These are phyloP conservation scores for Acanthococcus lagerstroemiae DNA, from an alignment of 2,888 invertebrate species.

Conservation along the genomic window DNA sequence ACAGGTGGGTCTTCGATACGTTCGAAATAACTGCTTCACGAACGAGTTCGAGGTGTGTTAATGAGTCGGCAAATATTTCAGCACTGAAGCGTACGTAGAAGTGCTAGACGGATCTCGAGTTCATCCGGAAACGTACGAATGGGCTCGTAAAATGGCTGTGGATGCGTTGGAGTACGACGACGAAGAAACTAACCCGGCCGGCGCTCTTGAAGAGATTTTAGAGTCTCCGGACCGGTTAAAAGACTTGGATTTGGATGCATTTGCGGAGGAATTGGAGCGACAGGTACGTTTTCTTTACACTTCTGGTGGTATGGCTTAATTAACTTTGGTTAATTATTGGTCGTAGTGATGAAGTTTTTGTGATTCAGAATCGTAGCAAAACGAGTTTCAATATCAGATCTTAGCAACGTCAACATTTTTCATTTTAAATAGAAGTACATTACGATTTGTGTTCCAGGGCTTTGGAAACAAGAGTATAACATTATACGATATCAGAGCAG, in stretches of 20 bases:
- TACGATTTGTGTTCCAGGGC: too few relatives aligned
- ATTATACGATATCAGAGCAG: slow-evolving; percentile 90
- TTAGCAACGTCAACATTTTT: too few relatives aligned
- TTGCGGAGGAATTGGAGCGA: slow-evolving; percentile 90
- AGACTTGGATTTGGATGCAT: slow-evolving; percentile 95
- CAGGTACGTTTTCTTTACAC: slow-evolving; percentile 47
- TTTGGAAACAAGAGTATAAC: slow-evolving; percentile 87
- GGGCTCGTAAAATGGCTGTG: slow-evolving; percentile 99
- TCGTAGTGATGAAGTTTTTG: too few relatives aligned
- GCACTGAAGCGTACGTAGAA: slow-evolving; percentile 89
- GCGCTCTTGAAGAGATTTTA: slow-evolving; percentile 92
- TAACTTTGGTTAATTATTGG: background rate
- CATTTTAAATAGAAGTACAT: too few relatives aligned
- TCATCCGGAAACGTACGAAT: slow-evolving; percentile 98
- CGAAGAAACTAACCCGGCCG: slow-evolving; percentile 91
- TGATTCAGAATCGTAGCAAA: too few relatives aligned
- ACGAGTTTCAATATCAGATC: too few relatives aligned
- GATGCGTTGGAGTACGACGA: slow-evolving; percentile 98
- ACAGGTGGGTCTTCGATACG: slow-evolving; percentile 51
- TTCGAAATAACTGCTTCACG: background rate
- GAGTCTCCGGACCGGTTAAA: slow-evolving; percentile 88
- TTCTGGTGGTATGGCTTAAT: background rate
- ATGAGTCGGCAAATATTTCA: too few relatives aligned
- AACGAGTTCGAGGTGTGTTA: background rate
- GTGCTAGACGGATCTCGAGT: slow-evolving; percentile 95